These are phyloP conservation scores for Drosophila helvetica DNA, from an alignment of 2,888 invertebrate species.

Conservation along the genomic window DNA sequence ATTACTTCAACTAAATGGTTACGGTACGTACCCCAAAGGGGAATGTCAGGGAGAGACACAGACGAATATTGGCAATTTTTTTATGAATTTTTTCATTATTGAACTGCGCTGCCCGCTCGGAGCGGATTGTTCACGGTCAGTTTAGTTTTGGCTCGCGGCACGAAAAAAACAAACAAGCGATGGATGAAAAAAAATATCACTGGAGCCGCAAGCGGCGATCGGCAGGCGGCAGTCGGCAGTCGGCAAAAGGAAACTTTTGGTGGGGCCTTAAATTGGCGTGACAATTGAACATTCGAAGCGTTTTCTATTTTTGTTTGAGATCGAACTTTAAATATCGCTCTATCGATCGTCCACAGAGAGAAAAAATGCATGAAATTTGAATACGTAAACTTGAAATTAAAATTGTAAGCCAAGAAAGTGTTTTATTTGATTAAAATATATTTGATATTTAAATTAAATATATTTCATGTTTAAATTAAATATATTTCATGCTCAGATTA, in stretches of 20 bases:
- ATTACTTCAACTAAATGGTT: conserved; percentile 47
- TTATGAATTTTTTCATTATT: conserved; percentile 20
- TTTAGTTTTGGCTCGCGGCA: conserved; percentile 47
- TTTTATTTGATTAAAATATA: no score
- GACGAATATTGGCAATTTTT: conserved; percentile 20
- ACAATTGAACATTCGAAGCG: conserved; percentile 50
- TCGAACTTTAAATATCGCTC: not conserved
- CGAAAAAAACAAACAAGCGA: conserved; percentile 35
- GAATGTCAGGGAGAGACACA: conserved; percentile 29
- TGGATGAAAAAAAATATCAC: conserved; percentile 27
- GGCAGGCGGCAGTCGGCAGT: conserved; percentile 29
- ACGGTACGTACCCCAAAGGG: conserved; percentile 21
- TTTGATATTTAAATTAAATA: no score
- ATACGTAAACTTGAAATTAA: no score
- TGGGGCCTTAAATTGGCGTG: conserved; percentile 48
- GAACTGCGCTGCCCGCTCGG: conserved; percentile 25
- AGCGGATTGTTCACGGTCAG: conserved; percentile 46
- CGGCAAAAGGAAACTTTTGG: conserved; percentile 37
- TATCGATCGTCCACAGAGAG: not conserved
- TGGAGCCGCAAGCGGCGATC: conserved; percentile 9
- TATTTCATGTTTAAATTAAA: no score
- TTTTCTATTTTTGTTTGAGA: conserved; percentile 29
- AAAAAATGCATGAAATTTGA: not conserved
- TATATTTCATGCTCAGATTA: no score
- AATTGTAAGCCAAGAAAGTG: no score